These are phyloP conservation scores for Tragelaphus strepsiceros DNA, from an alignment of 2,113 vertebrate species.

Conservation along the genomic window DNA sequence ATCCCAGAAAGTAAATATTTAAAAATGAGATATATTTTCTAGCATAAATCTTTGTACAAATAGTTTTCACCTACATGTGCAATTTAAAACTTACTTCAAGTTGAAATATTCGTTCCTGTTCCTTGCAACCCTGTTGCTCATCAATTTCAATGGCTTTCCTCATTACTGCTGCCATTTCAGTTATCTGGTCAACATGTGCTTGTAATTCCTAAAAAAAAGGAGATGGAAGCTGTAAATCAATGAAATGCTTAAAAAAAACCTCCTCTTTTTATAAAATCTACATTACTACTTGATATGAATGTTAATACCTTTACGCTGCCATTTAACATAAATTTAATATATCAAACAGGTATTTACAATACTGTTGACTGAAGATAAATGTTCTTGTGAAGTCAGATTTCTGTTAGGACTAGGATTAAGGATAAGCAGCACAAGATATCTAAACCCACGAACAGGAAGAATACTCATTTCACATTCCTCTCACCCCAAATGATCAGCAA, in stretches of 20 bases:
- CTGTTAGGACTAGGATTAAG: not conserved
- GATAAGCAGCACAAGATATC: not conserved
- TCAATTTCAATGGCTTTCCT: slow-evolving; percentile 95
- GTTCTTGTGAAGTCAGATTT: not conserved
- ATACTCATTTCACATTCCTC: not conserved
- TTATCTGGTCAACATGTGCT: slow-evolving; percentile 95
- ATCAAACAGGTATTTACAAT: not conserved
- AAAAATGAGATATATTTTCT: not conserved
- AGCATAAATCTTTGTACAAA: not conserved
- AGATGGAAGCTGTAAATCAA: not conserved
- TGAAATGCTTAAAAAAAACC: not conserved
- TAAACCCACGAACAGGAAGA: not conserved
- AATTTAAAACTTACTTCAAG: slow-evolving; percentile 84
- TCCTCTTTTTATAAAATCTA: not conserved
- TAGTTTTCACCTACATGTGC: not conserved
- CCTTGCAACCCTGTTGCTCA: slow-evolving; percentile 89
- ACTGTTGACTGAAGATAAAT: not conserved
- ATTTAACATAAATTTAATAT: not conserved
- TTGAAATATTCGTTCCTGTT: slow-evolving; percentile 94
- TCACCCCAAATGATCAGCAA: not conserved
- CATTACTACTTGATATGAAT: not conserved
- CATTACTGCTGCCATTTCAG: slow-evolving; percentile 99
- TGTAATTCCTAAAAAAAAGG: slow-evolving; percentile 88
- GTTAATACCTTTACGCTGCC: not conserved
- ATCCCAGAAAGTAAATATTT: not conserved